Conservation (phyloP, 2,113 vertebrate species). For the Lepus timidus region DNA sequence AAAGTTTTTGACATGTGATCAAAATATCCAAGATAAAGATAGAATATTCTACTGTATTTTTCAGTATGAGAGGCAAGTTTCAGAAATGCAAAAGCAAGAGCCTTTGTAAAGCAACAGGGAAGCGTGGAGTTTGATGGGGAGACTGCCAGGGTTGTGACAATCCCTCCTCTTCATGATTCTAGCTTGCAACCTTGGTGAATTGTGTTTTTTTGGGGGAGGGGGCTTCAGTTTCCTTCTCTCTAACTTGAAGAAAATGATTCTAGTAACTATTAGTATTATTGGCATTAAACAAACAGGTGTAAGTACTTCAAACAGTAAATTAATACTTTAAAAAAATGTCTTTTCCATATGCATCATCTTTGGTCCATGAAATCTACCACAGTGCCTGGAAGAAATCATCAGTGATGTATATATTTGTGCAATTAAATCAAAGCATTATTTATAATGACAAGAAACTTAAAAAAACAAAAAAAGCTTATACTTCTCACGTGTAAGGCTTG, state of each 20-base stretch:
- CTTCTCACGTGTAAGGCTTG: not conserved
- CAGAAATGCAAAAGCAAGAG: not conserved
- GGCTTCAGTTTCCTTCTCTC: not conserved
- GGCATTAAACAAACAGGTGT: not conserved
- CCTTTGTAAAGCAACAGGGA: fast-evolving
- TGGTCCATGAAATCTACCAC: not conserved
- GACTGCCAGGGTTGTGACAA: too few species aligned
- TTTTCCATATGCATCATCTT: not conserved
- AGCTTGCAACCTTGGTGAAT: not conserved
- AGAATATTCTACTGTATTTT: not conserved
- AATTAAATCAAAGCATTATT: not conserved
- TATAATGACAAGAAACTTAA: not conserved
- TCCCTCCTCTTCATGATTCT: not conserved
- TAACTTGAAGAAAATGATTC: not conserved
- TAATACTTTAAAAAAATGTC: not conserved
- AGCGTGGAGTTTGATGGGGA: not conserved
- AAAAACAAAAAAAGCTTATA: not conserved
- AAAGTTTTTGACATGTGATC: not conserved
- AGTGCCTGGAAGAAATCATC: not conserved
- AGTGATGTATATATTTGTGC: not conserved
- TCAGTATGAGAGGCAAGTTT: not conserved
- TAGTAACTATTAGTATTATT: not conserved
- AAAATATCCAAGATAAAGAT: not conserved
- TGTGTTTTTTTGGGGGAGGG: not conserved
- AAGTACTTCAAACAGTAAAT: not conserved